Evolutionary conservation across 2,797 vertebrate genomes (phyloP), one percentile per base, ranked within the genome.

Genomic region (Moxostoma hubbsi): DNA sequence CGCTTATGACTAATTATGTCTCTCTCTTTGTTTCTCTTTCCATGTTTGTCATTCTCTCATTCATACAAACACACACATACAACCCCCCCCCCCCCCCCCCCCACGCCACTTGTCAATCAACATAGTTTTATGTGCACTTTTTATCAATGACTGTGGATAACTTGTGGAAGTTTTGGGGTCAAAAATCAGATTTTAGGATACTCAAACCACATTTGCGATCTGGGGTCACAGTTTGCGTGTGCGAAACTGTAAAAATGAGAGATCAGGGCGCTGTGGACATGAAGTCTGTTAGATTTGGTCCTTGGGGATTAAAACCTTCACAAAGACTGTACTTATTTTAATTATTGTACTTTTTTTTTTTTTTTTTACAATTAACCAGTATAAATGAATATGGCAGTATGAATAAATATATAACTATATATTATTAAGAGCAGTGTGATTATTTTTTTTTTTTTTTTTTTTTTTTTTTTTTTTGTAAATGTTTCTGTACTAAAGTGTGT

Each of bases 331-430:
- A 91, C 87, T 90, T 91, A 81, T 90, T 89, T 85, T 83, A 89
- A 90, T 92, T 93, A 91, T 64, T 84, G 75, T 74, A 71, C 86
- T 85, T 81, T 57, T 77, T 89, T 89, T 85, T 84, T 82, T 83
- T 85, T 90, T 93, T 93, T 93, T 88, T 92, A 94, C 83, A 92
- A 91, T 94, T 94, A 94, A 94, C 92, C 85, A 85, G 89, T 93
- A 92, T 92, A 92, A 93, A 93, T 93, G 86, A 92, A 92, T 88
- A 93, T 91, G 91, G 92, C 93, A 85, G 91, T 93, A 94, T 92
- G 90, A 94, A 94, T 94, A 94, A 94, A 94, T 93, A 93, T 94
- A 94, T 93, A 93, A 92, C 91, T 93, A 93, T 94, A 93, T 94
- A 94, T 94, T 94, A 93, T 94, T 94, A 94, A 92, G 81, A 86